phyloP scores from a whole-genome alignment of 2,113 vertebrate genomes.

The Vidua chalybeata region DNA sequence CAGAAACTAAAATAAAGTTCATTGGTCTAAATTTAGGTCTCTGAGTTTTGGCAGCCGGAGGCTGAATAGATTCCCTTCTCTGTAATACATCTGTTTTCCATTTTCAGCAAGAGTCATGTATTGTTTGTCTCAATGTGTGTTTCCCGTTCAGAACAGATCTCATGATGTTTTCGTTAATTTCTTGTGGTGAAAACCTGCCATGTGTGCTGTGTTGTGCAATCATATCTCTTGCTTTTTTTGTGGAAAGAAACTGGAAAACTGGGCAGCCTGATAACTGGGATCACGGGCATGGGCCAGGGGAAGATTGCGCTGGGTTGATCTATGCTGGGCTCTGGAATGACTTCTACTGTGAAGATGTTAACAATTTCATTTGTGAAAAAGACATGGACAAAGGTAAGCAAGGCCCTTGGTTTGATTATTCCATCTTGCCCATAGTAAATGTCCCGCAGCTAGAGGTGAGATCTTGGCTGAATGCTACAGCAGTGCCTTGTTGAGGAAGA shows the following conservation, averaged over 20 bases:
- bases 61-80: slow-evolving; percentile 31
- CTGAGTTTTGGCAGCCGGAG: slow-evolving; percentile 8
- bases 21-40: slow-evolving; percentile 54
- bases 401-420: not conserved
- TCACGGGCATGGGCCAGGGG: slow-evolving; percentile 80
- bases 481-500: not conserved
- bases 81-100: slow-evolving; percentile 61
- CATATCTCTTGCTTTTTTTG: slow-evolving; percentile 66
- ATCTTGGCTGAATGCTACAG: not conserved
- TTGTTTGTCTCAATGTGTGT: slow-evolving; percentile 55
- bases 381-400: slow-evolving; percentile 79
- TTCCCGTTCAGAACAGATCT: slow-evolving; percentile 58
- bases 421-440: not conserved
- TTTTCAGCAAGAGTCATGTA: slow-evolving; percentile 37
- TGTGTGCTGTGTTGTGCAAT: slow-evolving; percentile 44
- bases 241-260: slow-evolving; percentile 88
- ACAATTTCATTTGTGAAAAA: slow-evolving; percentile 91
- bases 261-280: slow-evolving; percentile 96
- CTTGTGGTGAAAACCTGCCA: slow-evolving; percentile 29
- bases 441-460: not conserved
- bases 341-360: slow-evolving; percentile 89
- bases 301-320: slow-evolving; percentile 89
- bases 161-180: slow-evolving; percentile 50
- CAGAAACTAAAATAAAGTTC: slow-evolving; percentile 38
- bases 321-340: slow-evolving; percentile 90